Base-by-base conservation (phyloP, 2,888 invertebrate genomes). In the Baccha elongata region DNA sequence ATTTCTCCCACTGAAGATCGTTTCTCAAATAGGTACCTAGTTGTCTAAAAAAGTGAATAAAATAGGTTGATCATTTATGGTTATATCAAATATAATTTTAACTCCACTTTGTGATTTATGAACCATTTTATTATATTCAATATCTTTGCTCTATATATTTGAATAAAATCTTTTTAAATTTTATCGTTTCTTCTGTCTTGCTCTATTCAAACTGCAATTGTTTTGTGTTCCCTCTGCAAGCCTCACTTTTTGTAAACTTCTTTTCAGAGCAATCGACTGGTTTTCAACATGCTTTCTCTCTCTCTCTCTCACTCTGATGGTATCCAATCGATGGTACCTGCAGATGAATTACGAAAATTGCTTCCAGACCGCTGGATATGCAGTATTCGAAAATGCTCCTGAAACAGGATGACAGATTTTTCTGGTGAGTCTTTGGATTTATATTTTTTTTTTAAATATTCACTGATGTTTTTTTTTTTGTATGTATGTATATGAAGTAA, bases 181-280 rank as follows among this genome's bases (percentile, higher is more conserved):
- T 44, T 60, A 58, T 58, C 40, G 55, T 80, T 64, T 37, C 60
- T 69, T 64, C 72, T 69, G 69, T 62, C 74, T 55, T 68, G 67
- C 74, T 80, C 74, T 73, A n/a, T 52, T 40, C 58, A 62, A 42
- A 74, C 50, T 76, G 65, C 76, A 75, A 69, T 60, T 81, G 35
- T 76, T 81, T 60, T 74, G 73, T 74, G 21, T 67, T 78, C 72
- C 78, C 83, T 78, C 50, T 78, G 83, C 83, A 83, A 83, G 83
- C 78, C 83, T 83, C 83, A 83, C 78, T 78, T 83, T 78, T 78
- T 83, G 83, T 83, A 78, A 83, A 78, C 83, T 83, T 83, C 50
- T 83, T 83, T 83, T 83, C 83, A 83, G 83, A 78, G 62, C 67
- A 62, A 62, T 19, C 68, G 58, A 78, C 78, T 73, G 76, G 68